Evolutionary conservation across 1,140 invertebrate genomes (phyloP).

Genomic region (Penaeus japonicus): DNA sequence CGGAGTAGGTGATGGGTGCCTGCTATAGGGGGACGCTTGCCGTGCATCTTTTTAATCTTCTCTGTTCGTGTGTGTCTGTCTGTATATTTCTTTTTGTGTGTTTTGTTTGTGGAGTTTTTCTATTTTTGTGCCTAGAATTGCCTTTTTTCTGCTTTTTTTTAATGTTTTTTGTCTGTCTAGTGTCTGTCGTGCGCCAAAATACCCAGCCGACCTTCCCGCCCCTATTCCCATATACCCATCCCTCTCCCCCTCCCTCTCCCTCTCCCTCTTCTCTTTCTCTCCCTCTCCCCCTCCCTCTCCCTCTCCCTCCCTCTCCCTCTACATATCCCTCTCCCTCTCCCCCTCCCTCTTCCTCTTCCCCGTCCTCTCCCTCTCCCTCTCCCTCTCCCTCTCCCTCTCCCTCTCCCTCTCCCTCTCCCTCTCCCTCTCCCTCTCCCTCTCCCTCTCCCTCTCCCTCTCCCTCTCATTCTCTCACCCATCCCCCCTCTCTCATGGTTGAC

Average conservation of each 20-base stretch:
- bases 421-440: conserved; percentile 10
- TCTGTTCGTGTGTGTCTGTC: too few relatives aligned
- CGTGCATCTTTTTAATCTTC: background rate
- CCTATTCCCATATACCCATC: background rate
- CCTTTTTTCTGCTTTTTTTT: background rate
- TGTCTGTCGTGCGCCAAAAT: too few relatives aligned
- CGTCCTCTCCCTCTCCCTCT: background rate
- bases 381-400: conserved; percentile 21
- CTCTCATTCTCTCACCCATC: background rate
- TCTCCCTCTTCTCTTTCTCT: background rate
- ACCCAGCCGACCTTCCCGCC: background rate
- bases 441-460: background rate
- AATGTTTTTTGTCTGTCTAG: background rate
- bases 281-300: background rate
- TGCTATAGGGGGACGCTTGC: background rate
- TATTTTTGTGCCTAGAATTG: too few relatives aligned
- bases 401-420: conserved; percentile 29
- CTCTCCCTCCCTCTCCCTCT: background rate
- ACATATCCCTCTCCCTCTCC: background rate
- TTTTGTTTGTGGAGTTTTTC: too few relatives aligned
- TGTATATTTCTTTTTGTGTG: too few relatives aligned
- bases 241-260: background rate
- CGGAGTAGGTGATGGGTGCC: background rate
- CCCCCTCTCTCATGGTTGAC: background rate
- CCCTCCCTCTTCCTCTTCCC: background rate